Base-by-base conservation (phyloP, 2,113 vertebrate genomes). In the Ctenomys sociabilis region DNA sequence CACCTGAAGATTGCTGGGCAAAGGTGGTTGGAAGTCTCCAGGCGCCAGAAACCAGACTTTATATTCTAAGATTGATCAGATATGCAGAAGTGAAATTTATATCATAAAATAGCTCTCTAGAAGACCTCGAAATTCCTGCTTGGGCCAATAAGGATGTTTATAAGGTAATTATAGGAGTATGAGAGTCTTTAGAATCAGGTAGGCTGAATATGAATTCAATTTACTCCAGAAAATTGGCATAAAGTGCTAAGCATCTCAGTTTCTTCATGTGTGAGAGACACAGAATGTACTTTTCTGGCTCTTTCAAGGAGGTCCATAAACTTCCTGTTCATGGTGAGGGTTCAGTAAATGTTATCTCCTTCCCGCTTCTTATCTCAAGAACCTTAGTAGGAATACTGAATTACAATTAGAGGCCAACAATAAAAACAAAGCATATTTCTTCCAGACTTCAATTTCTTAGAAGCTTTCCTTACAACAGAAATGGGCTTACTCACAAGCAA, bases 1-100 rank as follows among this genome's bases (percentile, higher is more conserved):
- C 52, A 90, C 37, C 70, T 87, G 11, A 49, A 84, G 63, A 80
- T 4, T 68, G 91, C 35, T 54, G 45, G 43, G 32, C 37, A 24
- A 11, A 85, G n/a, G 45, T 63, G 49, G 17, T 32, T n/a, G 12
- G 10, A 77, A 78, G 35, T 63, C 57, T 95, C 40, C 49, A 82
- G 49, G 22, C 11, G 73, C 49, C 77, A 24, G 35, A 66, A 88
- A 37, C 19, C 5, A 78, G 89, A 77, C 75, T n/a, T 64, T 86
- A 6, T 24, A 61, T 77, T 40, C 24, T 80, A 66, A 64, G 16
- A 4, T 32, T 83, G 5, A 40, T 57, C 16, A 49, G n/a, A 32
- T 83, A 30, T 16, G 68, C 82, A 77, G 64, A 91, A 93, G 32
- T 87, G 12, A 4, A 91, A 90, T n/a, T 95, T 80, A 77, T 87